Evolutionary conservation across 2,888 invertebrate genomes (phyloP), one percentile per base, ranked within the genome.

Genomic region (Hypomecis punctinalis): DNA sequence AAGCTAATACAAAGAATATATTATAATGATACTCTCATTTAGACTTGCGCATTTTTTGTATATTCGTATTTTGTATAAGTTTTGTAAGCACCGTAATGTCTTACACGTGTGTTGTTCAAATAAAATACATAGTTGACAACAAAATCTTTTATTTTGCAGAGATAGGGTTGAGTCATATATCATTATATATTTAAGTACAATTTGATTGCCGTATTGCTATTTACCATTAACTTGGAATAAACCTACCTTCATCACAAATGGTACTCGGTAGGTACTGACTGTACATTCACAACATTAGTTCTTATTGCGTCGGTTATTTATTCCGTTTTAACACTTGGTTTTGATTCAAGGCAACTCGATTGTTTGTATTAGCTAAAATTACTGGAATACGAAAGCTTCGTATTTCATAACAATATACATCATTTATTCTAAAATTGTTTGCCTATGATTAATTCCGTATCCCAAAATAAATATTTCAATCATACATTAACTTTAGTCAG

Each of bases 291-390:
- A 76, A 39, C 13, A 52, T 51, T 37, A 33, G 40, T 52, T 40
- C 40, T 52, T 84, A 83, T 84, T 86, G 85, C 85, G 78, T 83
- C 81, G 76, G 80, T 80, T 79, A 76, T 75, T 78, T 9, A 77
- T 57, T 64, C 58, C 49, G 53, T 75, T 77, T 78, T 80, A 85
- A 84, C 78, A 78, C 83, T 80, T 78, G 83, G 80, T 79, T 80
- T 79, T 81, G 79, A 80, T 84, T 88, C 86, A 91, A 91, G 89
- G 91, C 90, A 91, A 88, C 89, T 78, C 84, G 88, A 87, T 87
- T 84, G 79, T 85, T 84, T 83, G 80, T 84, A 76, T 76, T 84
- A 84, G 78, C 75, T 83, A 81, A 80, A 83, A 75, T 76, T 80
- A 77, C 75, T 74, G 80, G 78, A 83, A 82, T 82, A 81, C 79